These are phyloP conservation scores for Virgularia gustaviana DNA, from an alignment of 92 coral and sea anemone genomes.

Conservation along the genomic window DNA sequence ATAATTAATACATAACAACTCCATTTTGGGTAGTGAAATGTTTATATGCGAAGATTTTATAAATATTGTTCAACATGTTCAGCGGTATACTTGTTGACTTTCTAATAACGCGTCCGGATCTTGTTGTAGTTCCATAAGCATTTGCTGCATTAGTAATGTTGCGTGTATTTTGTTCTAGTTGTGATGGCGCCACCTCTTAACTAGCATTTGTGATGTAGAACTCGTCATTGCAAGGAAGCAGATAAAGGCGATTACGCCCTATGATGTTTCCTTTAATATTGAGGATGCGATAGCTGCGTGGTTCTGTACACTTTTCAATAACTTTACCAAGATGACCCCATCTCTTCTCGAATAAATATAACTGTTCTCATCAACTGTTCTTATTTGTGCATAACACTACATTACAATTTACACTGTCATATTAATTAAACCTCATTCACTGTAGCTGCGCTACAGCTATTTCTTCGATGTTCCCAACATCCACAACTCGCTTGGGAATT, in stretches of 20 bases:
- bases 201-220: neutral
- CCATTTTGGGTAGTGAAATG: neutral
- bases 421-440: neutral
- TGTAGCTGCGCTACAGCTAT: too few relatives aligned
- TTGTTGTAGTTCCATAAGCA: neutral
- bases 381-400: too few relatives aligned
- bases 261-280: neutral
- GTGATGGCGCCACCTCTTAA: neutral
- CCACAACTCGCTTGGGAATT: neutral
- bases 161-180: neutral
- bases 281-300: neutral
- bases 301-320: neutral
- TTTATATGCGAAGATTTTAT: neutral
- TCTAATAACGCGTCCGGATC: conserved; percentile 2
- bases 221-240: conserved; percentile 4
- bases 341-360: neutral
- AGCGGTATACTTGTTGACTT: neutral
- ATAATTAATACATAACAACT: neutral
- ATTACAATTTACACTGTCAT: too few relatives aligned
- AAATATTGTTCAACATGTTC: neutral
- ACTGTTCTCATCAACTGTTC: neutral
- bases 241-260: neutral
- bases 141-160: neutral
- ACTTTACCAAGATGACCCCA: conserved; percentile 5
- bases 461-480: too few relatives aligned